These are phyloP conservation scores for Chlorocebus sabaeus DNA, from an alignment of 2,113 vertebrate species.

Conservation along the genomic window DNA sequence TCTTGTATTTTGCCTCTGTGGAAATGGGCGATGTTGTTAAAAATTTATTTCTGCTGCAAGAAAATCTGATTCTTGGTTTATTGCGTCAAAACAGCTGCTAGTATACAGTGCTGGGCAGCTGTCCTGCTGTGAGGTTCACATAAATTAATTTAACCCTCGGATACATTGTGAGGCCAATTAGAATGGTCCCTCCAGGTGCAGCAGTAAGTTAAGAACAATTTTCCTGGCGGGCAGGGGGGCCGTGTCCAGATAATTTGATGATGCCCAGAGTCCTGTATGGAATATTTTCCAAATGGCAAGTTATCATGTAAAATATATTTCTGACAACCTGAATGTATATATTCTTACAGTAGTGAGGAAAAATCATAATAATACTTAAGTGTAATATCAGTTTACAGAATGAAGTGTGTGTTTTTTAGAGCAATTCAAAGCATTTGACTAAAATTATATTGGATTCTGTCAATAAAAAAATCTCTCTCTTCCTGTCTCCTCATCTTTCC, in stretches of 20 bases:
- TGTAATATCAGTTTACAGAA: not conserved
- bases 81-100: conserved; percentile 69
- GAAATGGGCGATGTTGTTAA: conserved; percentile 69
- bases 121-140: conserved; percentile 51
- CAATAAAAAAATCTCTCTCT: not conserved
- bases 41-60: conserved; percentile 72
- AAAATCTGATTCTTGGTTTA: conserved; percentile 10
- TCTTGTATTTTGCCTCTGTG: conserved; percentile 34
- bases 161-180: conserved; percentile 57
- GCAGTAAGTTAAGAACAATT: not conserved
- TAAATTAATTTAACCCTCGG: conserved; percentile 62
- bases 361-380: conserved; percentile 10
- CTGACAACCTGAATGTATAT: conserved; percentile 19
- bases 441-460: conserved; percentile 5
- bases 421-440: conserved; percentile 29
- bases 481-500: not conserved
- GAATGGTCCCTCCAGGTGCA: conserved; percentile 44
- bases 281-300: conserved; percentile 48
- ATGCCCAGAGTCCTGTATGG: not conserved
- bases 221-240: accelerated
- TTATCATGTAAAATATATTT: conserved; percentile 40
- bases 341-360: not conserved
- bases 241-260: conserved; percentile 38
- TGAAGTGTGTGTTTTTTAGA: not conserved
- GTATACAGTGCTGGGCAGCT: conserved; percentile 8